A percentile compares a stretch with the other conserved stretches of the same genome.
These are phyloP conservation scores for Drosophila obscura DNA, from an alignment of 1,140 invertebrate genomes.

Conservation along the genomic window DNA sequence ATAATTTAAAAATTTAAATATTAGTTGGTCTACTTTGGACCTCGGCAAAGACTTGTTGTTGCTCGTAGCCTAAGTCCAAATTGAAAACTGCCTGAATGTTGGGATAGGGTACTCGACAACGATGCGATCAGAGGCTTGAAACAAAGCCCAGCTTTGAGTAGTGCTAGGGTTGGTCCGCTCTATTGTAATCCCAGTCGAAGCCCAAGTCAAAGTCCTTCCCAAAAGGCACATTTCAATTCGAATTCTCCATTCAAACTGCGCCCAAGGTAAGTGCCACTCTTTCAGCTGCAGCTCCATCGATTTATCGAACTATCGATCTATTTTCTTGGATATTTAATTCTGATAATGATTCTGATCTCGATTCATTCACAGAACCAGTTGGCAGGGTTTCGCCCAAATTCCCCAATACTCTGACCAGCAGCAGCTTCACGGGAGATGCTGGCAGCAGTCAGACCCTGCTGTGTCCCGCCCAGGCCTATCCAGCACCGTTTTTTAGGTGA, in stretches of 20 bases:
- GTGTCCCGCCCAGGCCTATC: constrained; percentile 90
- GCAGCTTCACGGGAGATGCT: constrained; percentile 86
- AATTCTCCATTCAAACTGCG: constrained; percentile 21
- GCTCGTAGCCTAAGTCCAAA: constrained; percentile 45
- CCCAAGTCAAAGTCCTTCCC: constrained; percentile 9
- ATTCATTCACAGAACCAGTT: constrained; percentile 83
- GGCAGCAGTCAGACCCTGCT: constrained; percentile 86
- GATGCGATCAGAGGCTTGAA: constrained; percentile 59
- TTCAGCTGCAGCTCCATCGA: constrained; percentile 19
- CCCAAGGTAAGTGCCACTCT: constrained; percentile 44
- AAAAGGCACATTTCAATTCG: constrained; percentile 27
- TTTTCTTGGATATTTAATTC: constrained; percentile 21
- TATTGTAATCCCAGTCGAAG: constrained; percentile 26
- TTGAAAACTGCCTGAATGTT: constrained; percentile 95
- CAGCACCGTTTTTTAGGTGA: constrained; percentile 89
- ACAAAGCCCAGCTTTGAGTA: constrained; percentile 49
- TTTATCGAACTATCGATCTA: constrained; percentile 13
- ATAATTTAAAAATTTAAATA: constrained; percentile 6
- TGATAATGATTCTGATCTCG: constrained; percentile 25
- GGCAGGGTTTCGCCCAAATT: constrained; percentile 85
- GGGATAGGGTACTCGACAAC: constrained; percentile 95
- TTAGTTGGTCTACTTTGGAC: not conserved
- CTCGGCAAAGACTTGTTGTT: constrained; percentile 75
- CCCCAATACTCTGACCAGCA: constrained; percentile 87
- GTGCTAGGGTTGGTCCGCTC: constrained; percentile 58